Percentiles rank a stretch among this genome's conserved stretches.
Evolutionary conservation across 2,113 vertebrate species (phyloP).

Genomic region (Tichodroma muraria): DNA sequence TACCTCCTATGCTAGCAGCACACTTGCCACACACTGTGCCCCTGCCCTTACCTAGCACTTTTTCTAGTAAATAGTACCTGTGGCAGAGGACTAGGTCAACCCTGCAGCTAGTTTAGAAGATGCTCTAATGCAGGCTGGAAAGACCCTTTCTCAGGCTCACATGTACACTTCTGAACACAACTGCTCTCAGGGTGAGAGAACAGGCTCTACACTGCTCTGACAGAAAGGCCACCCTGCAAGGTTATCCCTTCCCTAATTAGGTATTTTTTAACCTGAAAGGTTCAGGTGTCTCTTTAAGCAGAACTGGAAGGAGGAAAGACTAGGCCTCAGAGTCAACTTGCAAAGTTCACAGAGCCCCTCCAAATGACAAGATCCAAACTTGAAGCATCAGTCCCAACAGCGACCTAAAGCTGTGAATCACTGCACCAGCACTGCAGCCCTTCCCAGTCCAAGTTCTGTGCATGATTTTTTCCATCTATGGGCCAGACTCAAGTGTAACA

Average conservation of each 20-base stretch:
- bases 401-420: not conserved
- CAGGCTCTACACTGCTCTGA: not conserved
- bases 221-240: not conserved
- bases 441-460: not conserved
- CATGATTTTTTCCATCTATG: not conserved
- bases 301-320: not conserved
- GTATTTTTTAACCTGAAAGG: not conserved
- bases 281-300: not conserved
- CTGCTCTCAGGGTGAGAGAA: not conserved
- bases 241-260: not conserved
- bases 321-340: not conserved
- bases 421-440: not conserved
- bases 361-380: not conserved
- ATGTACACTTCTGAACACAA: not conserved
- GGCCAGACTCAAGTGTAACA: not conserved
- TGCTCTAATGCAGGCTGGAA: not conserved
- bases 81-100: not conserved
- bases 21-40: fast-evolving
- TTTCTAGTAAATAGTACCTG: not conserved
- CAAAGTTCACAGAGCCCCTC: not conserved
- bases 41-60: not conserved
- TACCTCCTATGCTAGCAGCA: not conserved
- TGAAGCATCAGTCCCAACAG: not conserved
- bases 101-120: not conserved
- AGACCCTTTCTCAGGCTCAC: not conserved